phyloP scores from a whole-genome alignment of 1,140 invertebrate species.

The Diorhabda elongata region DNA sequence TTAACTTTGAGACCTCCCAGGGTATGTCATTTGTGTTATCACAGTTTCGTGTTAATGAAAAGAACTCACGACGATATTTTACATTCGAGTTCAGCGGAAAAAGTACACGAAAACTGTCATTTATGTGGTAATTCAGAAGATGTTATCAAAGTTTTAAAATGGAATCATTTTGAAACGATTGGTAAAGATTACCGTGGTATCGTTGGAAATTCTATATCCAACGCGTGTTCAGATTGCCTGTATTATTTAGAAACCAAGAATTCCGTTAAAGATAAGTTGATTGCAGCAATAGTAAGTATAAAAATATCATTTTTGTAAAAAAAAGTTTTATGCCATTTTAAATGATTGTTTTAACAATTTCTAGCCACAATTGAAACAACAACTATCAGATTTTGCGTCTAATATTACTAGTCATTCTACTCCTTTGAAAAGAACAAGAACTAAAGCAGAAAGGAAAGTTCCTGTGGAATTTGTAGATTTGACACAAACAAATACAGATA shows the following conservation, averaged over 20 bases:
- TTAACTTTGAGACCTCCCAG: not conserved
- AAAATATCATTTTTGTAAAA: not conserved
- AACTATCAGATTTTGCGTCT: not conserved
- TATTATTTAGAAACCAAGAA: not conserved
- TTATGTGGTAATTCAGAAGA: slow-evolving; percentile 1
- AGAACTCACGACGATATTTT: not conserved
- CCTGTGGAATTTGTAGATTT: not conserved
- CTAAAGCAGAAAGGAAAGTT: not conserved
- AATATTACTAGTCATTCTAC: not conserved
- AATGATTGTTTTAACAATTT: not conserved
- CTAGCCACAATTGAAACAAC: not conserved
- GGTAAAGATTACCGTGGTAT: not conserved
- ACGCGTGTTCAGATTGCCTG: not conserved
- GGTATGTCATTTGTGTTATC: not conserved
- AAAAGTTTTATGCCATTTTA: not conserved
- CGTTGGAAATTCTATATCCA: not conserved
- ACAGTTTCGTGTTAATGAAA: not conserved
- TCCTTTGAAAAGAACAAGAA: not conserved
- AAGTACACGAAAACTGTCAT: not conserved
- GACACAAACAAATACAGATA: not conserved
- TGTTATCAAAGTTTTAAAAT: not conserved
- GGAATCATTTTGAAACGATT: not conserved
- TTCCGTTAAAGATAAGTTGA: not conserved
- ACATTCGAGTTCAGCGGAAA: not conserved
- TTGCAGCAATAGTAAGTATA: not conserved